Evolutionary conservation across 1,140 invertebrate species (phyloP).

Genomic region (Drosophila sechellia): DNA sequence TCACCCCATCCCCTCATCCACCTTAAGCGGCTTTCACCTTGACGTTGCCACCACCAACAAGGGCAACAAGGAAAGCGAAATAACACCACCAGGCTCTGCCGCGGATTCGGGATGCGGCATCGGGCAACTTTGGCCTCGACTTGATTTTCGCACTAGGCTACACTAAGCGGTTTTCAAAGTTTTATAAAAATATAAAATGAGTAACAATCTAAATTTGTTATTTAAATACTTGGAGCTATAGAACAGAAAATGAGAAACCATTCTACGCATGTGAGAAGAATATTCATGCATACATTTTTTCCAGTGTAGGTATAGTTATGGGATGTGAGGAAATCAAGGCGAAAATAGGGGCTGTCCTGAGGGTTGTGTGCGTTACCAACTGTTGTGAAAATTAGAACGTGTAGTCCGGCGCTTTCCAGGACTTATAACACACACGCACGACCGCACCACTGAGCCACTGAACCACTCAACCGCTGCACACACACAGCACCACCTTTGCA

Average conservation of each 20-base stretch:
- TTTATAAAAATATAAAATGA: not conserved
- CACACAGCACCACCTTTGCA: constrained; percentile 45
- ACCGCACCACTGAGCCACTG: constrained; percentile 32
- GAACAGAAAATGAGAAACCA: too few species aligned
- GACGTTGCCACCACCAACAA: constrained; percentile 63
- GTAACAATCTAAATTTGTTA: too few species aligned
- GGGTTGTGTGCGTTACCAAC: constrained; percentile 49
- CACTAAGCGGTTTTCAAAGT: not conserved
- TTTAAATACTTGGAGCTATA: too few species aligned
- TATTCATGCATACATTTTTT: not conserved
- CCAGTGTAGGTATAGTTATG: not conserved
- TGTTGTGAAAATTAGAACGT: constrained; percentile 77
- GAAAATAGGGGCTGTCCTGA: constrained; percentile 8
- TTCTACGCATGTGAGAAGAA: not conserved
- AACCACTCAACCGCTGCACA: not conserved
- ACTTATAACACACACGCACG: constrained; percentile 81
- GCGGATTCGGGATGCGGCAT: constrained; percentile 7
- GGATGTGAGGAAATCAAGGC: constrained; percentile 13
- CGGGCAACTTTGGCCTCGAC: constrained; percentile 16
- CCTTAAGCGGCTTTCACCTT: constrained; percentile 83
- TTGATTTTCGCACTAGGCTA: constrained; percentile 63
- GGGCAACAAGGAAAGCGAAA: constrained; percentile 27
- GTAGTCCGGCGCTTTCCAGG: constrained; percentile 65
- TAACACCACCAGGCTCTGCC: constrained; percentile 13
- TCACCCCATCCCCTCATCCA: constrained; percentile 27